phyloP scores from a whole-genome alignment of 2,888 invertebrate genomes.

The Capitulum mitella region DNA sequence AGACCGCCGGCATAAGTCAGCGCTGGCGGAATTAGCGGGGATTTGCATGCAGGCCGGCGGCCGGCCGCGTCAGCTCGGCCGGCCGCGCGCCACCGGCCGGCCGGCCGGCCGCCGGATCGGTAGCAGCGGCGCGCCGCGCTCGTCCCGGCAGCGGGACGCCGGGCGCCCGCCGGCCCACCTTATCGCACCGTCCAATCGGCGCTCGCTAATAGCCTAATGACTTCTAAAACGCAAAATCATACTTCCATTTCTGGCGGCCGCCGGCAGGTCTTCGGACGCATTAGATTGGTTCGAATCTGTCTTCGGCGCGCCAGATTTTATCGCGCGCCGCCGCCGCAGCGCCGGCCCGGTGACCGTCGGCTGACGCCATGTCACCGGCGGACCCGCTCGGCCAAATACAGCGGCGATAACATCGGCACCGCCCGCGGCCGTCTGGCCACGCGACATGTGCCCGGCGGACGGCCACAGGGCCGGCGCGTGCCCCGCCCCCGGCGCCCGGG shows the following conservation, averaged over 20 bases:
- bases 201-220: slow-evolving; percentile 19
- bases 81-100: background rate
- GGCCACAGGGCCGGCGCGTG: background rate
- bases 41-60: background rate
- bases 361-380: too few relatives aligned
- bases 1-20: background rate
- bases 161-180: background rate
- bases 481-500: background rate
- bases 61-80: background rate
- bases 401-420: background rate
- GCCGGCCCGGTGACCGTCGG: background rate
- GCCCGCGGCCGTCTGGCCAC: background rate
- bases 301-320: background rate
- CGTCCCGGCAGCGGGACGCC: background rate
- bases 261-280: background rate
- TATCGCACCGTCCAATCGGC: slow-evolving; percentile 13
- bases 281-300: slow-evolving; percentile 22
- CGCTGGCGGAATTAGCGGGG: background rate
- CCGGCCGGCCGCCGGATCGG: background rate
- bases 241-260: slow-evolving; percentile 22
- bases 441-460: background rate
- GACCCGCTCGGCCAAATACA: background rate
- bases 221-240: slow-evolving; percentile 25
- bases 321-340: background rate
- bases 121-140: background rate